Evolutionary conservation across 2,888 invertebrate species (phyloP), one percentile per base, ranked within the genome.

Genomic region (Dryobota labecula): DNA sequence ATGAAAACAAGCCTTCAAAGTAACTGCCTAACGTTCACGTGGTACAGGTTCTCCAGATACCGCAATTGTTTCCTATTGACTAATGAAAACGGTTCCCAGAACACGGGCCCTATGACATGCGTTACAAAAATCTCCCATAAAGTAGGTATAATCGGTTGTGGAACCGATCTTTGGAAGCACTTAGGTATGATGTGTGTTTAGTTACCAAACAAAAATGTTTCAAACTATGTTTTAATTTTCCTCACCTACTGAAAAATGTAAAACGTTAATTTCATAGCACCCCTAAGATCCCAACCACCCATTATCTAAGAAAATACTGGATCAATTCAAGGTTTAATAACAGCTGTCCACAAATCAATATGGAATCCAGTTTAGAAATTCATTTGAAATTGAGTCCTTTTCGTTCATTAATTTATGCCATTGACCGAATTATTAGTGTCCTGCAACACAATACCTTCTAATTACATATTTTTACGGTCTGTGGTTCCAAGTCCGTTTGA

Each of bases 251-350:
- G 18, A 30, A 54, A 54, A 56, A 47, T 45, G 3, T 45, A 6
- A 45, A 24, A 45, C 11, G 2, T 45, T 69, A 45, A 70, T 54
- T 54, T 15, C 18, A 45, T 43, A 70, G n/a, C n/a, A 56, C 8
- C 13, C 2, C 33, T 33, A 33, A 6, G 33, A 7, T 7, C 6
- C 8, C 24, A 5, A 20, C 6, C 2, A 6, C 36, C n/a, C 11
- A 11, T 15, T 7, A n/a, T 0, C 13, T 2, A 49, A 41, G 6
- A 41, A 70, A 30, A 20, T 20, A 45, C 18, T 7, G 20, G 1
- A 41, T 13, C 2, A 58, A 33, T 15, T 38, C 0, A 24, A 18
- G 13, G 5, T 18, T 5, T 45, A 71, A 75, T 74, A 64, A 74
- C 24, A 38, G 11, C 24, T 64, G 8, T 36, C 43, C 8, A 60